These are phyloP conservation scores for Indicator indicator DNA, from an alignment of 2,113 vertebrate genomes.

Conservation along the genomic window DNA sequence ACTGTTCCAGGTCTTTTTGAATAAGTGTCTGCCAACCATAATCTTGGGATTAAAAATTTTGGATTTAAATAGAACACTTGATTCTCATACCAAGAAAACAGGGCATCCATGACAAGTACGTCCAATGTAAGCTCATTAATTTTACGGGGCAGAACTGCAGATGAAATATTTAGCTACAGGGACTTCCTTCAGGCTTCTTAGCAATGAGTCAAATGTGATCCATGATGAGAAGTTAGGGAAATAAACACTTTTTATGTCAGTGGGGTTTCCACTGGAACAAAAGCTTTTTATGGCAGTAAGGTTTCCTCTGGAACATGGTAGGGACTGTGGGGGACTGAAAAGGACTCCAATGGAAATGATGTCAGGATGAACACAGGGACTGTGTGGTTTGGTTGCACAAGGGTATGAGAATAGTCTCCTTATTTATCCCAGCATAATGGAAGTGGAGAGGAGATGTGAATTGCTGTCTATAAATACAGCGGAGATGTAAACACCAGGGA, in stretches of 20 bases:
- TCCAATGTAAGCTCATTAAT: background rate
- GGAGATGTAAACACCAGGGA: slow-evolving; percentile 36
- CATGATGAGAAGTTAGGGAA: background rate
- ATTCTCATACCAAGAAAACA: background rate
- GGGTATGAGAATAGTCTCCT: background rate
- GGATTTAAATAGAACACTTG: background rate
- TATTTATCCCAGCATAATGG: background rate
- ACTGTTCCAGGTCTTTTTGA: background rate
- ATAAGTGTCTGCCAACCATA: background rate
- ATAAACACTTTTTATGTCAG: background rate
- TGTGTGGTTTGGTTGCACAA: background rate
- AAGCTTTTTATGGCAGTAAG: background rate
- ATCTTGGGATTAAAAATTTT: background rate
- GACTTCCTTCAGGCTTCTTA: background rate
- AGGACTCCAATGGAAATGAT: background rate
- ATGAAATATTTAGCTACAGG: background rate
- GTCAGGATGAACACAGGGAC: background rate
- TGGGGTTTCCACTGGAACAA: background rate
- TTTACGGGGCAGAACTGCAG: background rate
- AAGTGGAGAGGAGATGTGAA: slow-evolving; percentile 16
- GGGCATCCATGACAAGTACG: background rate
- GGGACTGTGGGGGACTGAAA: background rate
- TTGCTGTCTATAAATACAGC: slow-evolving; percentile 40
- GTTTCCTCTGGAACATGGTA: background rate
- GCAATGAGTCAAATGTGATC: background rate